These are phyloP conservation scores for Sebastes wilsoni DNA, from an alignment of 2,797 vertebrate genomes.

Conservation along the genomic window DNA sequence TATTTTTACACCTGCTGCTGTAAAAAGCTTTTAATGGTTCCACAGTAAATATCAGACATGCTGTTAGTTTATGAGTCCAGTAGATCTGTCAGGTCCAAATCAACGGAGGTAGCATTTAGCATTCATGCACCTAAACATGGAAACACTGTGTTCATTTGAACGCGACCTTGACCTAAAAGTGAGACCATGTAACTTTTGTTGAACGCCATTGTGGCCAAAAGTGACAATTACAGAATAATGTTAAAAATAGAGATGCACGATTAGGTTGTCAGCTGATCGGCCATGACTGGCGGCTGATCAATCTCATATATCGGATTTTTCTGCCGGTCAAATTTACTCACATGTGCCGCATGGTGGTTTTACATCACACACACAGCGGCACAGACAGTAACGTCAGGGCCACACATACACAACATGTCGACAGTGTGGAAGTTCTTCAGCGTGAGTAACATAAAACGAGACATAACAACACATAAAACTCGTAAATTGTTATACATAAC, in stretches of 20 bases:
- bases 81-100: not conserved
- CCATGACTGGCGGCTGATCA: not conserved
- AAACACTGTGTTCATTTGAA: not conserved
- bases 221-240: no score
- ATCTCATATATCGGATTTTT: not conserved
- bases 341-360: not conserved
- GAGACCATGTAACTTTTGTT: no score
- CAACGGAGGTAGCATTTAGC: not conserved
- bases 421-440: not conserved
- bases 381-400: no score
- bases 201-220: no score
- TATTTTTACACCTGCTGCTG: not conserved
- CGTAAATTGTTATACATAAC: not conserved
- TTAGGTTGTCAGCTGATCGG: not conserved
- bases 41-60: not conserved
- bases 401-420: not conserved
- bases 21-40: not conserved
- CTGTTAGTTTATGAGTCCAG: not conserved
- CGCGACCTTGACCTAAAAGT: not conserved
- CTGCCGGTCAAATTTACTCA: not conserved
- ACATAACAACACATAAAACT: not conserved
- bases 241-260: no score
- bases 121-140: not conserved
- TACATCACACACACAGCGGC: not conserved
- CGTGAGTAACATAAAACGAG: not conserved